phyloP scores from a whole-genome alignment of 2,888 invertebrate genomes.

The Cephus spinipes region DNA sequence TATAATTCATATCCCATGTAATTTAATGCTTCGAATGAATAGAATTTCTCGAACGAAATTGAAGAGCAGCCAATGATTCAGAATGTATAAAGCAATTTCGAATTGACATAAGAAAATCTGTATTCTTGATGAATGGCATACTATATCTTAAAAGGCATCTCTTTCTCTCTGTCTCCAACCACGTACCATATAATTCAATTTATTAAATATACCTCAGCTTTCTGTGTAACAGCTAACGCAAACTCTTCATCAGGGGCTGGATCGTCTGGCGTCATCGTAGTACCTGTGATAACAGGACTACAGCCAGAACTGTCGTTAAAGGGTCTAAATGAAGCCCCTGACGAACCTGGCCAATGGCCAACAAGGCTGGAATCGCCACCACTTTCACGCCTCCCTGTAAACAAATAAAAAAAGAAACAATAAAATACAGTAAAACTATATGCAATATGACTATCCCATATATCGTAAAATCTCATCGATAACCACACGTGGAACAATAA shows the following conservation, averaged over 20 bases:
- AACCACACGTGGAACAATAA: background rate
- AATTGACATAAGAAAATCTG: background rate
- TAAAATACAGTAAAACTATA: background rate
- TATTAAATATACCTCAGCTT: slow-evolving; percentile 42
- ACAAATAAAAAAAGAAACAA: background rate
- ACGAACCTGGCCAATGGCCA: slow-evolving; percentile 35
- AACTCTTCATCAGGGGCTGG: slow-evolving; percentile 54
- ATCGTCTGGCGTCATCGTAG: slow-evolving; percentile 56
- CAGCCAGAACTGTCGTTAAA: slow-evolving; percentile 36
- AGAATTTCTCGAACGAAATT: background rate
- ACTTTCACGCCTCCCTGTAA: slow-evolving; percentile 51
- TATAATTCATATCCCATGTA: background rate
- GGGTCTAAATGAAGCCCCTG: slow-evolving; percentile 31
- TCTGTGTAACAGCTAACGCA: slow-evolving; percentile 46
- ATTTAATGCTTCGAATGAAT: background rate
- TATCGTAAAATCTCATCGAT: background rate
- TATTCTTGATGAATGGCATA: background rate
- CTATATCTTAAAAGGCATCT: background rate
- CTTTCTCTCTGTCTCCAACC: background rate
- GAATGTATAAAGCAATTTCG: background rate
- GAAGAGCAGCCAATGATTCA: background rate
- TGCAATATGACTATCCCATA: background rate
- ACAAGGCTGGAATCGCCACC: slow-evolving; percentile 41
- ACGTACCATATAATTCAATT: background rate
- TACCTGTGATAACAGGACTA: slow-evolving; percentile 38